A percentile compares a stretch with the other conserved stretches of the same genome.
phyloP scores from a whole-genome alignment of 2,888 invertebrate genomes.

The Rhamnusium bicolor region DNA sequence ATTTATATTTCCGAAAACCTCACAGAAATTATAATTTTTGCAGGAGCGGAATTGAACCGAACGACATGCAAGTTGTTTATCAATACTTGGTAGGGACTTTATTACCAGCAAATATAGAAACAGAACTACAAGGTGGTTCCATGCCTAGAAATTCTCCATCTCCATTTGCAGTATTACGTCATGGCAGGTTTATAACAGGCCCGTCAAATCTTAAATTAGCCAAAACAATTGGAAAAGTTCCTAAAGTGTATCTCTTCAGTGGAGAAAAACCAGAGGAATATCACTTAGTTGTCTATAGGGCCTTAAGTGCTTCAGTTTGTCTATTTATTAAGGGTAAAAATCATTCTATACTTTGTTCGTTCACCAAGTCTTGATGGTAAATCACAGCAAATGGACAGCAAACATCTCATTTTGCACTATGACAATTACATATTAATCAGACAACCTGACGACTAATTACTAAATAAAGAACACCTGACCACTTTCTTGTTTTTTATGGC shows the following conservation, averaged over 20 bases:
- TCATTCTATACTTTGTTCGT: no score
- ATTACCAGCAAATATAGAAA: conserved; percentile 83
- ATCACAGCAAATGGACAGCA: no score
- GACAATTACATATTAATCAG: no score
- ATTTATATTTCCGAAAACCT: no score
- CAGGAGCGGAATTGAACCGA: conserved; percentile 90
- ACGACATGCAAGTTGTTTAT: conserved; percentile 91
- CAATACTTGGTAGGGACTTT: conserved; percentile 87
- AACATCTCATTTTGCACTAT: no score
- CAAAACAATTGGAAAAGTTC: conserved; percentile 75
- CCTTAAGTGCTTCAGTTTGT: conserved; percentile 89
- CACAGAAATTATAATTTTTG: not conserved
- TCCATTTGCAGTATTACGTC: conserved; percentile 72
- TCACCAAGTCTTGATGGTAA: no score
- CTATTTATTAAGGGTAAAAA: conserved; percentile 84
- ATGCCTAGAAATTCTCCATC: conserved; percentile 72
- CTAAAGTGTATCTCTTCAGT: conserved; percentile 80
- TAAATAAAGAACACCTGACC: no score
- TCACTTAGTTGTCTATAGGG: conserved; percentile 88
- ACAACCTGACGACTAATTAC: no score
- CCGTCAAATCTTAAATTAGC: conserved; percentile 76
- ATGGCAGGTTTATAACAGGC: conserved; percentile 81
- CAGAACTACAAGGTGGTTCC: conserved; percentile 81
- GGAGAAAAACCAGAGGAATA: conserved; percentile 76
- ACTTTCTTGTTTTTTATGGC: no score